phyloP scores from a whole-genome alignment of 2,888 invertebrate genomes.

The Corbicula japonica region DNA sequence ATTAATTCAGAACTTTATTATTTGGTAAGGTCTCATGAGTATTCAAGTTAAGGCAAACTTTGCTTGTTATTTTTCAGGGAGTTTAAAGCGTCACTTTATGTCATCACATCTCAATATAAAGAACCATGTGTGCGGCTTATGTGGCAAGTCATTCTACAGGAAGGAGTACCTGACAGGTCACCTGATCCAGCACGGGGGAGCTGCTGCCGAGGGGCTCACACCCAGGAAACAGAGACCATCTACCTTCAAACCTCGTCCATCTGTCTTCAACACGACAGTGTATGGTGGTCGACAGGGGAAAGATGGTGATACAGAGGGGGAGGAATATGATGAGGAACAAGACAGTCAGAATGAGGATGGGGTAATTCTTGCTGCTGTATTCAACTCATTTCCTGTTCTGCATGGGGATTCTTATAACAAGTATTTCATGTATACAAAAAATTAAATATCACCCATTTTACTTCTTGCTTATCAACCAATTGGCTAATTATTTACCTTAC shows the following conservation, averaged over 20 bases:
- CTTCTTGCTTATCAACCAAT: too few relatives aligned
- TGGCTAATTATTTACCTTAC: too few relatives aligned
- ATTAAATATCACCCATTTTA: too few relatives aligned
- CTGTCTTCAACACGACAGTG: slow-evolving; percentile 34
- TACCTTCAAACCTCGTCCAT: slow-evolving; percentile 53
- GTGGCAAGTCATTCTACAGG: slow-evolving; percentile 75
- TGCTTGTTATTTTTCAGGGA: slow-evolving; percentile 72
- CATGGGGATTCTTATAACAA: neutral
- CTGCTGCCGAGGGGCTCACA: slow-evolving; percentile 44
- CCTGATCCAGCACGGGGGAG: slow-evolving; percentile 69
- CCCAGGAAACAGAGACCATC: slow-evolving; percentile 40
- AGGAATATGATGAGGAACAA: slow-evolving; percentile 20
- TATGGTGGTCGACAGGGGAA: neutral
- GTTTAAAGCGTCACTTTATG: slow-evolving; percentile 77
- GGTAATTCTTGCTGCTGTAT: neutral
- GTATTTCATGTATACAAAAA: neutral
- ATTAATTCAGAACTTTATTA: too few relatives aligned
- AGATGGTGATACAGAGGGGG: slow-evolving; percentile 11
- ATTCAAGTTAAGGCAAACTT: too few relatives aligned
- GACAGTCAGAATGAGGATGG: slow-evolving; percentile 15
- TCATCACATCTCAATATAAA: slow-evolving; percentile 75
- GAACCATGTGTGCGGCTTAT: slow-evolving; percentile 75
- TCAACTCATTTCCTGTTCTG: neutral
- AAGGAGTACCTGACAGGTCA: slow-evolving; percentile 80
- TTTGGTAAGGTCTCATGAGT: too few relatives aligned